Base-by-base conservation (phyloP, 2,888 invertebrate genomes). In the Omphaloscelis lunosa region DNA sequence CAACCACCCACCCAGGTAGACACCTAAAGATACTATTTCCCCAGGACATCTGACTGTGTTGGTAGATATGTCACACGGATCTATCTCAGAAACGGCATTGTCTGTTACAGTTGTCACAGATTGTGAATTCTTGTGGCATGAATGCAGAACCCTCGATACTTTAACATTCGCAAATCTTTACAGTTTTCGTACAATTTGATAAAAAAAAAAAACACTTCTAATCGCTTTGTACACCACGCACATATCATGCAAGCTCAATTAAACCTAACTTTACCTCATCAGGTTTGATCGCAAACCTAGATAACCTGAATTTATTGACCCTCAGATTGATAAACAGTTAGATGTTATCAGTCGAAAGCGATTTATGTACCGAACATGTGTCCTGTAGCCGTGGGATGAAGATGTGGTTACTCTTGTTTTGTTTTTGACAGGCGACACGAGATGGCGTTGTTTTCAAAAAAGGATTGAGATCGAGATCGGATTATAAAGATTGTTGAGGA, bases 361-460 rank as follows among this genome's bases (percentile, higher is more conserved):
- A 88, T 88, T 88, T 88, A 88, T 88, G 77, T 41, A 75, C 27
- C 62, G 41, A 70, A 82, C 86, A 83, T 86, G 83, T 86, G 78
- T 84, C 73, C 82, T 76, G 48, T 65, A 66, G 29, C 72, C 83
- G 88, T 87, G 86, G 87, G 88, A 88, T 88, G 88, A 75, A 87
- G 86, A 75, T 82, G 84, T 86, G 72, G 72, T 48, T 53, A 63
- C 76, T 77, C 72, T 82, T 79, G 75, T 88, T 86, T 87, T 82
- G 59, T 80, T 67, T 73, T 78, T 81, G 72, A 75, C 76, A 73
- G 15, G 39, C 66, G 78, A 80, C 84, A 75, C 78, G 75, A 88
- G 86, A 87, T 87, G 88, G 86, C 88, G 86, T 58, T 86, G 77
- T 82, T 73, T 59, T 77, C 27, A 77, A 74, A 85, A 81, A 84